Percentiles rank a stretch among this genome's conserved stretches.
phyloP scores from a whole-genome alignment of 2,888 invertebrate genomes.

The Latrodectus elegans region DNA sequence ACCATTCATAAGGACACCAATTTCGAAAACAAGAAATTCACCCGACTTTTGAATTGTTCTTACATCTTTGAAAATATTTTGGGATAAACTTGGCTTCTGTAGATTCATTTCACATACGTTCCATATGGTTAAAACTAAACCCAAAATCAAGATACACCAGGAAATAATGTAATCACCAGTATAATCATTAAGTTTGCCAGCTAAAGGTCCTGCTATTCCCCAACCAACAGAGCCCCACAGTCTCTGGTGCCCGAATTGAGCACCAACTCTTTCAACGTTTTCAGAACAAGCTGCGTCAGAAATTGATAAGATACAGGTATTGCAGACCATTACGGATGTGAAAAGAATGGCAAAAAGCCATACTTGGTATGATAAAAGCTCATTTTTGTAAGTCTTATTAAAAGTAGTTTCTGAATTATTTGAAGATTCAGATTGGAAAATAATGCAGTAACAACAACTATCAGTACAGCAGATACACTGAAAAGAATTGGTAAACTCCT shows the following conservation, averaged over 20 bases:
- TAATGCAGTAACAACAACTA: neutral
- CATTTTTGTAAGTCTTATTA: neutral
- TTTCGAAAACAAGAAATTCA: slow-evolving; percentile 40
- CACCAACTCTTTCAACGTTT: slow-evolving; percentile 32
- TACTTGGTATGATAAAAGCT: slow-evolving; percentile 42
- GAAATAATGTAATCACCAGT: slow-evolving; percentile 20
- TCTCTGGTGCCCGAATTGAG: slow-evolving; percentile 68
- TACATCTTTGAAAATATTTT: slow-evolving; percentile 34
- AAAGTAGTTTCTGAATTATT: neutral
- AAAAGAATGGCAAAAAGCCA: slow-evolving; percentile 66
- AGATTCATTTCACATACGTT: slow-evolving; percentile 32
- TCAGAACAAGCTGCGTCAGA: slow-evolving; percentile 70
- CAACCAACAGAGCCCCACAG: slow-evolving; percentile 70
- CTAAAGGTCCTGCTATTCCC: slow-evolving; percentile 55
- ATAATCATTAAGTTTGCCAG: slow-evolving; percentile 30
- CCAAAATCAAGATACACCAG: slow-evolving; percentile 2
- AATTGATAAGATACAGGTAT: slow-evolving; percentile 62
- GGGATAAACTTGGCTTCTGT: slow-evolving; percentile 19
- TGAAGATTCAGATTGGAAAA: no score
- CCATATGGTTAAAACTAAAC: slow-evolving; percentile 22
- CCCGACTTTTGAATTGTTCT: slow-evolving; percentile 6
- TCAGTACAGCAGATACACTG: neutral
- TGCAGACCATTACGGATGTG: slow-evolving; percentile 42
- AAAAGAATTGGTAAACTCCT: no score
- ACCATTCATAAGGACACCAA: slow-evolving; percentile 45